Conservation (phyloP, 2,888 invertebrate genomes). For the Caenorhabditis becei region DNA sequence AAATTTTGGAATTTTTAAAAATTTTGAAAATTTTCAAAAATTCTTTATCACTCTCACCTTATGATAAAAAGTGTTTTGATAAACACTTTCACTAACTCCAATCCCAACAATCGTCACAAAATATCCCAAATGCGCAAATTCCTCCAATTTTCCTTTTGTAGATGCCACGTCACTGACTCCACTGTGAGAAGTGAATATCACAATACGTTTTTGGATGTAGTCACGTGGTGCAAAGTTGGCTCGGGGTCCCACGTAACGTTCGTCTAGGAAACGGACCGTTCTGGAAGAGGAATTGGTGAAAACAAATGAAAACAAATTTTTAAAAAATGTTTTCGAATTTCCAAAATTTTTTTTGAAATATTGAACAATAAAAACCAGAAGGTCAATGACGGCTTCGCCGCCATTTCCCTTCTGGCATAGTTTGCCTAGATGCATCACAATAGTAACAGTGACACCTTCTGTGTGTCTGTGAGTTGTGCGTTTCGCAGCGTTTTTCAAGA, state of each 20-base stretch:
- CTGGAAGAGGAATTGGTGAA: conserved; percentile 24
- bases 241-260: conserved; percentile 37
- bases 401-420: too few species aligned
- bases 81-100: conserved; percentile 43
- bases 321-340: too few species aligned
- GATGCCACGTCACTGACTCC: conserved; percentile 37
- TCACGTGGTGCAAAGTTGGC: conserved; percentile 40
- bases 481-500: too few species aligned
- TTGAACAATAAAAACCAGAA: too few species aligned
- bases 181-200: conserved; percentile 50
- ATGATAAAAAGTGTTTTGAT: conserved; percentile 45
- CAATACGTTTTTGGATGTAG: conserved; percentile 46
- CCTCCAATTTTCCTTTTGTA: conserved; percentile 30
- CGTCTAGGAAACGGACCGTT: conserved; percentile 56
- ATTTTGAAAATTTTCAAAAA: neutral
- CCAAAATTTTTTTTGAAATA: too few species aligned
- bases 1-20: neutral
- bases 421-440: too few species aligned
- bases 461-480: too few species aligned
- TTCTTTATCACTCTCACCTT: conserved; percentile 15
- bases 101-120: conserved; percentile 55
- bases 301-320: neutral
- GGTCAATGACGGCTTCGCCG: too few species aligned
- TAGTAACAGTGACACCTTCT: too few species aligned
- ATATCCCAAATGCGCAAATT: conserved; percentile 40